phyloP scores from a whole-genome alignment of 2,113 vertebrate genomes.

The human region DNA sequence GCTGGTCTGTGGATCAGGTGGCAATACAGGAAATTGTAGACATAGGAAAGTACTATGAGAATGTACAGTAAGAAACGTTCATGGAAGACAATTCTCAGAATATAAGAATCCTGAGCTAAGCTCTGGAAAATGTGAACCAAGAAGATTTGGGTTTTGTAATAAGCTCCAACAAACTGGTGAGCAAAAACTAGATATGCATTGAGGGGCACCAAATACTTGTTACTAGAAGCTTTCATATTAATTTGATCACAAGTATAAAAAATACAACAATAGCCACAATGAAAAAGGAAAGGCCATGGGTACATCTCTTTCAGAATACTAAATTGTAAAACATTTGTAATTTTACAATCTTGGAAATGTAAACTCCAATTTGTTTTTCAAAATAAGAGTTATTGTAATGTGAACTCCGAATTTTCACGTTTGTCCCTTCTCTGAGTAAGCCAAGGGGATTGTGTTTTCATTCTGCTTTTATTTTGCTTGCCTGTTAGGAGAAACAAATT shows the following conservation, averaged over 20 bases:
- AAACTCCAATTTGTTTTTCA: neutral
- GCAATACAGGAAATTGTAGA: neutral
- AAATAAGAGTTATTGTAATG: neutral
- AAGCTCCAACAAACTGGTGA: neutral
- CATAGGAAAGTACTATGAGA: neutral
- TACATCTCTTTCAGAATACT: neutral
- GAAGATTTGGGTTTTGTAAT: neutral
- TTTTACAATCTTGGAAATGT: neutral
- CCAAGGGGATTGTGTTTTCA: neutral
- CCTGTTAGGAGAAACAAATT: constrained; percentile 12
- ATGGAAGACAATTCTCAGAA: neutral
- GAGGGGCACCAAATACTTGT: neutral
- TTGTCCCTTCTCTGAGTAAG: neutral
- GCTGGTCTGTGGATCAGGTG: neutral
- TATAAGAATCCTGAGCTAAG: neutral
- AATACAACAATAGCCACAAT: neutral
- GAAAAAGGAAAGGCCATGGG: neutral
- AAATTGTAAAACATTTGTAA: neutral
- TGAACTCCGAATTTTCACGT: neutral
- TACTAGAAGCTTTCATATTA: neutral
- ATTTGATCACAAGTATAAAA: neutral
- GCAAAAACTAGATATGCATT: neutral
- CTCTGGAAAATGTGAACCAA: neutral
- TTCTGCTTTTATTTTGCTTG: neutral
- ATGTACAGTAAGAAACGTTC: neutral